These are phyloP conservation scores for Apteryx mantelli DNA, from an alignment of 2,113 vertebrate genomes.

Conservation along the genomic window DNA sequence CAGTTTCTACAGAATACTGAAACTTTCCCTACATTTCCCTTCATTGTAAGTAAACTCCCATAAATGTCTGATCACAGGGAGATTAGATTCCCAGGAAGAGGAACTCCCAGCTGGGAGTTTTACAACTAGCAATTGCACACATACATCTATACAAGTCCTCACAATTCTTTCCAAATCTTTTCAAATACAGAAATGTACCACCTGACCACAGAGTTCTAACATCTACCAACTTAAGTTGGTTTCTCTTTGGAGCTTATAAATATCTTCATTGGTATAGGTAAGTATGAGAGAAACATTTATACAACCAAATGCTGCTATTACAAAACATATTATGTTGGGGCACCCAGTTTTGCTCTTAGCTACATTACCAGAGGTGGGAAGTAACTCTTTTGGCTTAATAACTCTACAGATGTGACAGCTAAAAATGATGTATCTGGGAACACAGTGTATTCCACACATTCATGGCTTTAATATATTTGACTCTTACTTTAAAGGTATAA, in stretches of 20 bases:
- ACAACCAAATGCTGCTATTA: not conserved
- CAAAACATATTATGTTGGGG: not conserved
- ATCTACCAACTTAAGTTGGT: not conserved
- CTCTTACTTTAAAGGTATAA: not conserved
- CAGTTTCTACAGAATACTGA: not conserved
- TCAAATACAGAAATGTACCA: not conserved
- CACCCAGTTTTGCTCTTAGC: not conserved
- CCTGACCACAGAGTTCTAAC: not conserved
- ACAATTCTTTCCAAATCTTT: not conserved
- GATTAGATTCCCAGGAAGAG: not conserved
- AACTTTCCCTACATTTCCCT: not conserved
- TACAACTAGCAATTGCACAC: not conserved
- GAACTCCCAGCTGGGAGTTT: not conserved
- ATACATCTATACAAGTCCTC: not conserved
- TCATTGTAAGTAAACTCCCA: not conserved
- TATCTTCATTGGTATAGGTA: not conserved
- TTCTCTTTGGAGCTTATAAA: too few species aligned
- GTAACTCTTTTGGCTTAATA: not conserved
- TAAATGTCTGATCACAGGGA: not conserved
- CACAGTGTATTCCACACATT: rapidly evolving
- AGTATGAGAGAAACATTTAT: not conserved
- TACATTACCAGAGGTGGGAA: not conserved
- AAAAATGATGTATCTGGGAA: not conserved
- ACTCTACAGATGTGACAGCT: not conserved
- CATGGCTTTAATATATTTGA: not conserved